These are phyloP conservation scores for Montipora sp. DNA, from an alignment of 64 coral and sea anemone genomes.

Conservation along the genomic window DNA sequence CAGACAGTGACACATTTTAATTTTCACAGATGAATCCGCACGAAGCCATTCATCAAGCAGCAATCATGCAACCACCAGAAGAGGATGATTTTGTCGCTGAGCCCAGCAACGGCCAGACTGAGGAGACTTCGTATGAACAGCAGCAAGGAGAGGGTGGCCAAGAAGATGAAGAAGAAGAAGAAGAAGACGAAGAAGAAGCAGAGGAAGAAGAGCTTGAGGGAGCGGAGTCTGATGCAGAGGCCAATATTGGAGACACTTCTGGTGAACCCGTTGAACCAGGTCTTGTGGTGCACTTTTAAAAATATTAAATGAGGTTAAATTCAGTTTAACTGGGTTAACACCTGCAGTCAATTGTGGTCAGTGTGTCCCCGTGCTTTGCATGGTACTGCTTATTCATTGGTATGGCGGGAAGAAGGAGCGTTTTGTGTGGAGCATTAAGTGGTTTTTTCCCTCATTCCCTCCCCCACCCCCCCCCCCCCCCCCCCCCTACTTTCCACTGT, in stretches of 20 bases:
- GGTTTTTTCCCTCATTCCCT: too few relatives aligned
- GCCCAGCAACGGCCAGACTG: background rate
- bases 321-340: background rate
- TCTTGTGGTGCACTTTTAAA: background rate
- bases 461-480: too few relatives aligned
- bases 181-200: background rate
- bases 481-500: too few relatives aligned
- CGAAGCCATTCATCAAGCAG: background rate
- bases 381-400: too few relatives aligned
- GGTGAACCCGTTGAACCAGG: constrained; percentile 47
- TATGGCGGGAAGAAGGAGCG: too few relatives aligned
- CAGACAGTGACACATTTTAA: background rate
- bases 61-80: background rate
- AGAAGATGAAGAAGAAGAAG: too few relatives aligned
- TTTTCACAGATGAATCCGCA: background rate
- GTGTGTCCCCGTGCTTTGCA: too few relatives aligned
- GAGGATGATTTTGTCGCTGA: background rate
- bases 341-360: too few relatives aligned
- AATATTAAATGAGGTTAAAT: too few relatives aligned
- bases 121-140: background rate
- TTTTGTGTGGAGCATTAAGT: too few relatives aligned
- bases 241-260: background rate
- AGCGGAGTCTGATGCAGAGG: background rate
- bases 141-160: background rate
- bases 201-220: background rate